phyloP scores from a whole-genome alignment of 2,797 vertebrate genomes.

The Enteromius treurensis region DNA sequence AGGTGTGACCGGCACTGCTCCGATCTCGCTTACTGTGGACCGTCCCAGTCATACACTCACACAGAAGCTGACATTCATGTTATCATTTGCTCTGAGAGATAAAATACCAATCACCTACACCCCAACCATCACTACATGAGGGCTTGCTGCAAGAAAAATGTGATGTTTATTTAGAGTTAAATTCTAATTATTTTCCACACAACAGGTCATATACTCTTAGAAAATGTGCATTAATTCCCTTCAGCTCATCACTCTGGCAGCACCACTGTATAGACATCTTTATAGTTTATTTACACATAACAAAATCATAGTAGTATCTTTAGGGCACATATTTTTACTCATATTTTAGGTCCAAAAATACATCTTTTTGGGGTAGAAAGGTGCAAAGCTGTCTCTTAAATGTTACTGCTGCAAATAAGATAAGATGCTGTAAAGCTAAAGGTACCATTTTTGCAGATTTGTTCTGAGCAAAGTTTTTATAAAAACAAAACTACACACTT shows the following conservation, averaged over 20 bases:
- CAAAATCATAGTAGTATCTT: neutral
- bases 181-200: neutral
- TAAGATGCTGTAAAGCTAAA: neutral
- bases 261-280: neutral
- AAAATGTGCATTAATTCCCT: neutral
- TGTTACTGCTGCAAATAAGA: neutral
- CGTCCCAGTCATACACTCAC: neutral
- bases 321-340: neutral
- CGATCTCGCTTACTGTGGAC: slow-evolving; percentile 65
- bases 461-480: neutral
- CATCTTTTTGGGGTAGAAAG: neutral
- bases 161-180: too few species aligned
- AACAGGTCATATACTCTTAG: neutral
- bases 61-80: slow-evolving; percentile 63
- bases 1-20: slow-evolving; percentile 81
- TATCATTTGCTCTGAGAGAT: neutral
- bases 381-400: neutral
- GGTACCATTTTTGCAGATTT: neutral
- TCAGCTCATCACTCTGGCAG: neutral
- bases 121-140: neutral
- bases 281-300: neutral
- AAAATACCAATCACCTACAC: neutral
- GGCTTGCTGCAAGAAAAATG: neutral
- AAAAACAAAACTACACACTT: neutral
- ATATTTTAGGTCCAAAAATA: neutral